A percentile compares a stretch with the other conserved stretches of the same genome.
Evolutionary conservation across 2,888 invertebrate species (phyloP).

Genomic region (Aspidiotus rigidus): DNA sequence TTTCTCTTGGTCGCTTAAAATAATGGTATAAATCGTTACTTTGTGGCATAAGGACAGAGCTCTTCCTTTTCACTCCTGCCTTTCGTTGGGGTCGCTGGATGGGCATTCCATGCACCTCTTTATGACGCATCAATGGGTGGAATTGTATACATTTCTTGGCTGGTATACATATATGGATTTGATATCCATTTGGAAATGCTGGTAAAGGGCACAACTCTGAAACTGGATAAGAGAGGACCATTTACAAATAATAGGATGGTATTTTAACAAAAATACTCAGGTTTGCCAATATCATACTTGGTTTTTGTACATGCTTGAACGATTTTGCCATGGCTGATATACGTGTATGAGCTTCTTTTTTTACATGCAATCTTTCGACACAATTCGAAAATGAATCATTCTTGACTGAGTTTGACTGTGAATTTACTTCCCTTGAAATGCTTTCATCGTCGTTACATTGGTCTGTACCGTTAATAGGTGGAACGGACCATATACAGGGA

Average conservation of each 20-base stretch:
- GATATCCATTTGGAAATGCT: neutral
- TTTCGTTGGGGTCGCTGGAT: neutral
- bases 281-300: neutral
- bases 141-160: neutral
- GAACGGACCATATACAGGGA: constrained; percentile 25
- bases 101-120: neutral
- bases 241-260: neutral
- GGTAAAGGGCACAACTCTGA: too few species aligned
- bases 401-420: neutral
- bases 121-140: neutral
- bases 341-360: neutral
- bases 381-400: neutral
- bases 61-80: neutral
- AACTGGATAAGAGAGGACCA: too few species aligned
- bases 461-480: neutral
- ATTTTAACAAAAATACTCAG: neutral
- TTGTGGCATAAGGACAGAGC: neutral
- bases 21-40: neutral
- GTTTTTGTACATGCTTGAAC: neutral
- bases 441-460: neutral
- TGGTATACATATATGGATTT: neutral
- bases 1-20: neutral
- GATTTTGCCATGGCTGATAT: neutral
- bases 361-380: neutral
- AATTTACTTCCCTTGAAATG: neutral